Percentiles rank a stretch among this genome's conserved stretches.
Evolutionary conservation across 2,888 invertebrate species (phyloP).

Genomic region (Tillus elongatus): DNA sequence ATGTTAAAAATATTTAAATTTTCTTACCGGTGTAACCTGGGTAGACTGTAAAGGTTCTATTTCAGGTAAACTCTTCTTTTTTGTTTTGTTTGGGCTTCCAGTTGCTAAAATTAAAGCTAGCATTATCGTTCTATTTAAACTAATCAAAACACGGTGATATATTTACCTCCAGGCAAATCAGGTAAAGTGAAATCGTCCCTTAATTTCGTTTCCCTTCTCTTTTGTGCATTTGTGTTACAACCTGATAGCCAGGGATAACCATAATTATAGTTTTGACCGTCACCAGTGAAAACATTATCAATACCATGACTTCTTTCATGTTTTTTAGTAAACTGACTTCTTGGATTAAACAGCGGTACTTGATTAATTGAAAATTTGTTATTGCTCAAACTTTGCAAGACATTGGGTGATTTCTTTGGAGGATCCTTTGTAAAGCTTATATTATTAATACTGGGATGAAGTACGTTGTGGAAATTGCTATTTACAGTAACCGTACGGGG

Average conservation of each 20-base stretch:
- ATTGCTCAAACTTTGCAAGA: slow-evolving; percentile 23
- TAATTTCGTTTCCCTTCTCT: slow-evolving; percentile 27
- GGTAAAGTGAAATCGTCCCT: slow-evolving; percentile 51
- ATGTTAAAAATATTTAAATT: background rate
- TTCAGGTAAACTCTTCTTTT: slow-evolving; percentile 33
- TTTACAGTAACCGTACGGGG: too few relatives aligned
- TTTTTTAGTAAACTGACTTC: slow-evolving; percentile 32
- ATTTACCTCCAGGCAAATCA: slow-evolving; percentile 52
- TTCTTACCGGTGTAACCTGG: slow-evolving; percentile 33
- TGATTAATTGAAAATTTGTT: slow-evolving; percentile 5
- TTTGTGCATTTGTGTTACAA: slow-evolving; percentile 16
- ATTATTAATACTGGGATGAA: slow-evolving; percentile 38
- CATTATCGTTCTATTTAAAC: too few relatives aligned
- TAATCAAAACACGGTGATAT: too few relatives aligned
- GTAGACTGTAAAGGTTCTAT: slow-evolving; percentile 25
- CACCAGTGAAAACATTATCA: slow-evolving; percentile 28
- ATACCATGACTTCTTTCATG: slow-evolving; percentile 27
- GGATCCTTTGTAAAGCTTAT: slow-evolving; percentile 33
- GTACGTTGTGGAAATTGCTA: too few relatives aligned
- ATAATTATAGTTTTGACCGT: slow-evolving; percentile 14
- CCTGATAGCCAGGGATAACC: slow-evolving; percentile 27
- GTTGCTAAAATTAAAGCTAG: slow-evolving; percentile 31
- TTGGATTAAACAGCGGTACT: slow-evolving; percentile 25
- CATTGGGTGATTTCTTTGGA: slow-evolving; percentile 32
- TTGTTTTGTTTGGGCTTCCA: slow-evolving; percentile 33